Conservation (phyloP, 92 coral and sea anemone species). For the Muricea muricata region DNA sequence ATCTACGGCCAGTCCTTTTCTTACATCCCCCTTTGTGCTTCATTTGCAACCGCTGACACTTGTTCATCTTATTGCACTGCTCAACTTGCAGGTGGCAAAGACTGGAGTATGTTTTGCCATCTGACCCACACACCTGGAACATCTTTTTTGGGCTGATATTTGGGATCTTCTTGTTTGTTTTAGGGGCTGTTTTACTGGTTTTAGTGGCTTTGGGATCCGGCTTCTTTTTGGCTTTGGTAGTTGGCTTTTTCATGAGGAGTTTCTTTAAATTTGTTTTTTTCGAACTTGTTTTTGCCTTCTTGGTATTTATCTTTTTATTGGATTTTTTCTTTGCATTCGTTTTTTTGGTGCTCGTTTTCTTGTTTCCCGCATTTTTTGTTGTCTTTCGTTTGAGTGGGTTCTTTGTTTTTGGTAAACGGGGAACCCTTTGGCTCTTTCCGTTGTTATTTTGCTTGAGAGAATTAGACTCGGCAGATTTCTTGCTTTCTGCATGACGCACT, state of each 20-base stretch:
- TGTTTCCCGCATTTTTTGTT: neutral
- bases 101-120: constrained; percentile 86
- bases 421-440: neutral
- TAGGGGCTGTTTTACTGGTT: neutral
- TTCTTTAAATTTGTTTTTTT: neutral
- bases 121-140: constrained; percentile 83
- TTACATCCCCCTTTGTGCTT: constrained; percentile 34
- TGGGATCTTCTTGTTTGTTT: constrained; percentile 71
- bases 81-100: constrained; percentile 83
- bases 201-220: neutral
- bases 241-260: neutral
- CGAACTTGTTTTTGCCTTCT: neutral
- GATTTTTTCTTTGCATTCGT: neutral
- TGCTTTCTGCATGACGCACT: neutral
- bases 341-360: neutral
- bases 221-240: constrained; percentile 39
- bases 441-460: neutral
- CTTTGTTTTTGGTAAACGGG: neutral
- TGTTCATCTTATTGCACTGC: constrained; percentile 71
- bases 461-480: neutral
- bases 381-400: neutral
- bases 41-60: constrained; percentile 39
- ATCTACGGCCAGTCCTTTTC: constrained; percentile 9
- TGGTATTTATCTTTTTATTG: constrained; percentile 3
- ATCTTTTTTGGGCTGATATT: constrained; percentile 70